Conservation (phyloP, 2,888 invertebrate species). For the Merodon equestris region DNA sequence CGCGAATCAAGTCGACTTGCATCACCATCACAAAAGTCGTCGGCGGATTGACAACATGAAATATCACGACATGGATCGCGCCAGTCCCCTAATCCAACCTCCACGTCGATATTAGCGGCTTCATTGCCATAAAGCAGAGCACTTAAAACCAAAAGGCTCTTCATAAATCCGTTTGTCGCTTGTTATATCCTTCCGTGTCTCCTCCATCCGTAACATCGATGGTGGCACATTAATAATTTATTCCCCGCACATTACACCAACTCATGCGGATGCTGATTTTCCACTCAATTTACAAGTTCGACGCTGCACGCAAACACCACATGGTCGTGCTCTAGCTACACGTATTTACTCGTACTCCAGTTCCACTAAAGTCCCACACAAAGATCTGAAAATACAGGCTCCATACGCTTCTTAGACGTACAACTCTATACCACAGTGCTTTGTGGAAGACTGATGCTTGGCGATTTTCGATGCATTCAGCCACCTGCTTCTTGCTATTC, state of each 20-base stretch:
- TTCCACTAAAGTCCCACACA: conserved; percentile 35
- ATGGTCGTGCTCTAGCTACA: conserved; percentile 22
- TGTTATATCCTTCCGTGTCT: conserved; percentile 16
- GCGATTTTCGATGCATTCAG: conserved; percentile 51
- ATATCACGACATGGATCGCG: no score
- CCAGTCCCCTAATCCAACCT: no score
- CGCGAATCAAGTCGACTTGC: no score
- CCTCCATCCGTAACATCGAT: conserved; percentile 21
- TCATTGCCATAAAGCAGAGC: conserved; percentile 38
- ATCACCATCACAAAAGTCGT: no score
- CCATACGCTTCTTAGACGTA: background rate
- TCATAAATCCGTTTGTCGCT: conserved; percentile 52
- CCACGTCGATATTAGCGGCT: no score
- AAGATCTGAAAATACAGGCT: background rate
- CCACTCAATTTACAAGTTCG: conserved; percentile 61
- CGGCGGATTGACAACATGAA: no score
- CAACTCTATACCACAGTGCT: conserved; percentile 26
- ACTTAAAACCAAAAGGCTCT: conserved; percentile 31
- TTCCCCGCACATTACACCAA: conserved; percentile 54
- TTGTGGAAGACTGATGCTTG: conserved; percentile 39
- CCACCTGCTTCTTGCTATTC: conserved; percentile 52
- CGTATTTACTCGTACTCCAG: background rate
- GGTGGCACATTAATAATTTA: conserved; percentile 49
- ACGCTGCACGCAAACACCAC: conserved; percentile 48
- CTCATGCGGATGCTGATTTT: conserved; percentile 64